phyloP scores from a whole-genome alignment of 2,888 invertebrate genomes.

The Tuberolachnus salignus region DNA sequence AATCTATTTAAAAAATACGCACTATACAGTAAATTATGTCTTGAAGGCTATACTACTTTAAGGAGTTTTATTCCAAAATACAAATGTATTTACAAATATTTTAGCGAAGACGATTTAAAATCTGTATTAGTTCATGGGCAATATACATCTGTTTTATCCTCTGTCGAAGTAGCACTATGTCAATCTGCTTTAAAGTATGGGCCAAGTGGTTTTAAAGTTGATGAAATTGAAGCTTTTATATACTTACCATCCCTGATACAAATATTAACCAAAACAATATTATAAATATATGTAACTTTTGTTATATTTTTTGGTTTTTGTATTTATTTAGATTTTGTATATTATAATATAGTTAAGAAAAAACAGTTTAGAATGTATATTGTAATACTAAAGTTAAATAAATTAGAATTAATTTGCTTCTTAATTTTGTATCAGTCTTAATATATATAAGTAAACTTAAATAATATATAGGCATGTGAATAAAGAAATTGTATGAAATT shows the following conservation, averaged over 20 bases:
- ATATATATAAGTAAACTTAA: too few relatives aligned
- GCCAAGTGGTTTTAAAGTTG: background rate
- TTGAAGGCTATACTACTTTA: slow-evolving; percentile 24
- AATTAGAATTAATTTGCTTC: too few relatives aligned
- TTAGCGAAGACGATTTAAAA: background rate
- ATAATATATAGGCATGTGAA: too few relatives aligned
- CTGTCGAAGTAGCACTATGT: slow-evolving; percentile 22
- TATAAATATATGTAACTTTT: background rate
- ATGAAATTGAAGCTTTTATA: slow-evolving; percentile 22
- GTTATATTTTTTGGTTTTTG: too few relatives aligned
- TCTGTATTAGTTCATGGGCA: background rate
- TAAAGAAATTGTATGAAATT: too few relatives aligned
- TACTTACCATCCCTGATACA: slow-evolving; percentile 10
- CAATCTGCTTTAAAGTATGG: slow-evolving; percentile 22
- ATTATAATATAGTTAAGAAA: too few relatives aligned
- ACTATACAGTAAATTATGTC: background rate
- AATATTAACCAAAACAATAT: background rate
- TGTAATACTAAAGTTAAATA: too few relatives aligned
- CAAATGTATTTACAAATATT: background rate
- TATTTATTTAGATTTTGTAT: background rate
- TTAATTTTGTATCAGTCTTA: too few relatives aligned
- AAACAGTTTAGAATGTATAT: too few relatives aligned
- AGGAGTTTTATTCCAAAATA: slow-evolving; percentile 1
- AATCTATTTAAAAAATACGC: background rate
- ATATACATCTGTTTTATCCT: background rate